Evolutionary conservation across 1,140 invertebrate species (phyloP).

Genomic region (Temnothorax longispinosus): DNA sequence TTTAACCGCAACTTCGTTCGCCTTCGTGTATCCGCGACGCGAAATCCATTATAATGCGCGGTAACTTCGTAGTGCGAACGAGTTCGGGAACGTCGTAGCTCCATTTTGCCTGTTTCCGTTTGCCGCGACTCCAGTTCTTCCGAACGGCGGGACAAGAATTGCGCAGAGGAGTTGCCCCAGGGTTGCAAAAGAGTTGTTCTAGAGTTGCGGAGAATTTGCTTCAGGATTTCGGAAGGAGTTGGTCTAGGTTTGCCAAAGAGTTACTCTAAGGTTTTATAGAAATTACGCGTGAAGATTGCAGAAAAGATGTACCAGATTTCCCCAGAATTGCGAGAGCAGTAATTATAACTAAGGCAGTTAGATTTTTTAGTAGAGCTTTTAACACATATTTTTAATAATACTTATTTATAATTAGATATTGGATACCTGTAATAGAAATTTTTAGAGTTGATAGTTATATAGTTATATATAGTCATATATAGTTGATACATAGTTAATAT

Average conservation of each 20-base stretch:
- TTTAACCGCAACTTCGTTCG: slow-evolving; percentile 71
- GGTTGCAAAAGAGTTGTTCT: slow-evolving; percentile 13
- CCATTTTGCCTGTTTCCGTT: slow-evolving; percentile 52
- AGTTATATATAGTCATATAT: no score
- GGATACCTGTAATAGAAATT: no score
- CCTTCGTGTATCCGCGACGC: slow-evolving; percentile 47
- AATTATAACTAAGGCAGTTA: background rate
- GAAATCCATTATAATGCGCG: slow-evolving; percentile 69
- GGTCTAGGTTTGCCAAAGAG: slow-evolving; percentile 7
- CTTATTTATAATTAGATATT: background rate
- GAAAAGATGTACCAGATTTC: background rate
- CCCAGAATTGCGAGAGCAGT: background rate
- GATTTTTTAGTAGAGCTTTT: background rate
- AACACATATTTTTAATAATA: background rate
- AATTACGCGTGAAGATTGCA: background rate
- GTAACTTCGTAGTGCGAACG: slow-evolving; percentile 60
- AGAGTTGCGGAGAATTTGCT: slow-evolving; percentile 9
- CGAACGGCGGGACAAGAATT: slow-evolving; percentile 43
- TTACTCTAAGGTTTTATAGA: background rate
- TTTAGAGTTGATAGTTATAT: background rate
- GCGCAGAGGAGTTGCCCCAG: slow-evolving; percentile 12
- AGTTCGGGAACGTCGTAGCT: slow-evolving; percentile 56
- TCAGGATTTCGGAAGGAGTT: background rate
- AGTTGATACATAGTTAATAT: no score
- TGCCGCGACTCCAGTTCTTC: slow-evolving; percentile 45